Evolutionary conservation across 2,113 vertebrate species (phyloP), one percentile per base, ranked within the genome.

Genomic region (Scatophagus argus): DNA sequence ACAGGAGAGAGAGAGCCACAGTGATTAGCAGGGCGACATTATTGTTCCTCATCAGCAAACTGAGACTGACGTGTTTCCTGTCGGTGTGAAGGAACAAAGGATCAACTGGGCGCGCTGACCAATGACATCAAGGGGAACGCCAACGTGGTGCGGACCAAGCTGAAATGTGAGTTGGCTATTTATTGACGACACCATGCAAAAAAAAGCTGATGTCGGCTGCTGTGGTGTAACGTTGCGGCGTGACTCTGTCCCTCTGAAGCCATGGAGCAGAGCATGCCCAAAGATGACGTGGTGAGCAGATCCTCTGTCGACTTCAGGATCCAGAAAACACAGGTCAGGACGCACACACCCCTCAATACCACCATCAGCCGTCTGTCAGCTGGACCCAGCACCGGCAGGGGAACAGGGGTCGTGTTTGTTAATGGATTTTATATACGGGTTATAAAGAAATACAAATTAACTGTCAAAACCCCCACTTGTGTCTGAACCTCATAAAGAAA

Each of bases 281-380:
- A 96, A 79, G 96, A 97, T 0, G 96, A 97, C 2, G 91, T 79
- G 3, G 88, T 84, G 0, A 95, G 91, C 85, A 89, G 94, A 39
- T 88, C 94, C 0, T 96, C 97, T 0, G 96, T 96, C 49, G 95
- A 97, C 78, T 89, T 96, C 49, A 94, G 98, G 83, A 98, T 99
- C 87, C 97, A 97, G n/a, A 97, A 96, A 92, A 96, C 96, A 36
- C 98, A 99, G 97, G 98, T 99, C 63, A 64, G 93, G 6, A 41
- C 21, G 23, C 8, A 38, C 34, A 38, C 8, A 4, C 2, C 13
- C 13, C 39, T 5, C 8, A 23, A 43, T 1, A 8, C 27, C 7
- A 8, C 43, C 38, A 59, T 58, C 56, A 27, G 6, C 13, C 16
- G 39, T 71, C 27, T 51, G 29, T 38, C 32, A 43, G 31, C 5